Evolutionary conservation across 2,888 invertebrate species (phyloP).

Genomic region (Scrobipalpa atriplicella): DNA sequence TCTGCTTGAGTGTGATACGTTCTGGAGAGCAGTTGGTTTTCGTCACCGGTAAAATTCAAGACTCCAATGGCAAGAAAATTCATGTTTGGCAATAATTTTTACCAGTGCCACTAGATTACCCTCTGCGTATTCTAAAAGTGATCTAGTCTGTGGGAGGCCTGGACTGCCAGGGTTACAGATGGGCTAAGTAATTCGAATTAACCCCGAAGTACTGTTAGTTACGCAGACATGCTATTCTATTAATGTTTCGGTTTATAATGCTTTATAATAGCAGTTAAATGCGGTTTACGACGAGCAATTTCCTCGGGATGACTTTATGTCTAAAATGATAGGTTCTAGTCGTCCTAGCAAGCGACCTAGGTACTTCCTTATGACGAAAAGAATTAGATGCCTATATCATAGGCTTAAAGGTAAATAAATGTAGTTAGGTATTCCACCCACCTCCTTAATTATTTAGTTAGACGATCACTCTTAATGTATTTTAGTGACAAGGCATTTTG

Average conservation of each 20-base stretch:
- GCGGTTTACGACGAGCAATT: conserved; percentile 34
- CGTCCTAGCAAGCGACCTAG: not conserved
- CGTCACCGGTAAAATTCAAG: too few species aligned
- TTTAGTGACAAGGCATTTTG: too few species aligned
- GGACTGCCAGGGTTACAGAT: conserved; percentile 45
- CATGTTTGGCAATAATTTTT: not conserved
- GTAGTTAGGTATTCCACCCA: too few species aligned
- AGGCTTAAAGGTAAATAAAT: too few species aligned
- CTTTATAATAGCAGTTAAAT: conserved; percentile 17
- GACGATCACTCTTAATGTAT: too few species aligned
- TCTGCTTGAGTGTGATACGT: too few species aligned
- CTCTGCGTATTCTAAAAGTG: not conserved
- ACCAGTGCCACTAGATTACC: not conserved
- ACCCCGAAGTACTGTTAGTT: conserved; percentile 55
- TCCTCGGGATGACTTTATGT: conserved; percentile 22
- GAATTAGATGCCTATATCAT: too few species aligned
- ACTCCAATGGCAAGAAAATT: not conserved
- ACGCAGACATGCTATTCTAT: conserved; percentile 54
- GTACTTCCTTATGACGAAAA: not conserved
- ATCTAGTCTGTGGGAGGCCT: not conserved
- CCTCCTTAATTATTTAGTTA: too few species aligned
- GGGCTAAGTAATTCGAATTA: conserved; percentile 62
- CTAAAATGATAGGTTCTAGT: not conserved
- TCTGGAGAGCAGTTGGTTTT: too few species aligned
- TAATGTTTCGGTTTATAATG: conserved; percentile 42